Conservation (phyloP, 2,888 invertebrate genomes). For the Leucoptera coffeella region DNA sequence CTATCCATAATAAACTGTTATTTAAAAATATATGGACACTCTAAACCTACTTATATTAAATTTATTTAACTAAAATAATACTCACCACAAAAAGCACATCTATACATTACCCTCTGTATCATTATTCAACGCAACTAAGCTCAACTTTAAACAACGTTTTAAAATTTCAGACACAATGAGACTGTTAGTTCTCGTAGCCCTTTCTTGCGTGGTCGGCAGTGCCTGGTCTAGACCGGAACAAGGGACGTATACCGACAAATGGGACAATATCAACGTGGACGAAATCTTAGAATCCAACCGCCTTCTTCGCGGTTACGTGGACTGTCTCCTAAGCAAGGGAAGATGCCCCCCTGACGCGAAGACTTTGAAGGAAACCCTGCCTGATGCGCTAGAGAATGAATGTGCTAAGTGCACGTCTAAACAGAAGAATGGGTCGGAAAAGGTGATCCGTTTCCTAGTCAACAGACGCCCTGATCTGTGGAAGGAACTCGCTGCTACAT, state of each 20-base stretch:
- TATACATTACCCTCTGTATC: too few relatives aligned
- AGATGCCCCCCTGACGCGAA: conserved; percentile 63
- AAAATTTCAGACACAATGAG: conserved; percentile 36
- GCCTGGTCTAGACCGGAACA: conserved; percentile 26
- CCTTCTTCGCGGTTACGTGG: conserved; percentile 60
- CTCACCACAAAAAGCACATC: too few relatives aligned
- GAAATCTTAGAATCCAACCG: conserved; percentile 60
- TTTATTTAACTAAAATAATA: too few relatives aligned
- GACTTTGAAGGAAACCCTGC: conserved; percentile 53
- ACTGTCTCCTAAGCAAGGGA: conserved; percentile 59
- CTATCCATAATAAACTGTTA: too few relatives aligned
- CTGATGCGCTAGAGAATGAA: conserved; percentile 64
- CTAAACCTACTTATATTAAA: too few relatives aligned
- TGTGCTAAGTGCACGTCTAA: conserved; percentile 65
- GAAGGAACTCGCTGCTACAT: conserved; percentile 61
- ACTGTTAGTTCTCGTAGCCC: conserved; percentile 20
- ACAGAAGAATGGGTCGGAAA: conserved; percentile 49
- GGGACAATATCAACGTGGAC: conserved; percentile 63
- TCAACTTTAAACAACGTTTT: too few relatives aligned
- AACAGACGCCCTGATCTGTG: conserved; percentile 63
- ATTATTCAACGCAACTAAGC: too few relatives aligned
- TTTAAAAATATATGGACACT: too few relatives aligned
- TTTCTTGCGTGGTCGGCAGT: conserved; percentile 23
- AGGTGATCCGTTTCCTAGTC: conserved; percentile 61
- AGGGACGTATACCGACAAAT: conserved; percentile 60